Base-by-base conservation (phyloP, 1,140 invertebrate species). In the Apolygus lucorum region DNA sequence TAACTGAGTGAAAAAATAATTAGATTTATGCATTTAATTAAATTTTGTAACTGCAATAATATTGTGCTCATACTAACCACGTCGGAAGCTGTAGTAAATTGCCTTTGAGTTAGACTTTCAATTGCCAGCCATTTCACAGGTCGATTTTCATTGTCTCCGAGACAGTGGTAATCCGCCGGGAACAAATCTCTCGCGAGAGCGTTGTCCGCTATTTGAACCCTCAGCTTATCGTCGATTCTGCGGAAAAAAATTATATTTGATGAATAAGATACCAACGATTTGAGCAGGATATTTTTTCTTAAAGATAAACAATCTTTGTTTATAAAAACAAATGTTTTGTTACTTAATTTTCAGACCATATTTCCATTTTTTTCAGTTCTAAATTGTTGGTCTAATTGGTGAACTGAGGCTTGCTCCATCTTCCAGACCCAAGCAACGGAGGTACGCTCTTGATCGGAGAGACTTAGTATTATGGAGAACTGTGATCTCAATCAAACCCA, bases 71-170 rank as follows among this genome's bases (percentile, higher is more conserved):
- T 54, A 76, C 86, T 85, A 82, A 94, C 90, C 81, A 94, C 89
- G 84, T 96, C 93, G 69, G 89, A 89, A 21, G 90, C 85, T 4
- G 87, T 85, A 52, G 87, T 88, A 74, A 90, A 94, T 74, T 89
- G 85, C 74, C 89, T 89, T 71, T 90, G 88, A 27, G 91, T 81
- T 59, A 98, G 80, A 42, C 90, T 88, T 79, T 98, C 95, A 52
- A 95, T 81, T 13, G 95, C 88, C 81, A 98, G 88, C 96, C 96
- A 99, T 79, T 96, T 96, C 69, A 98, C 86, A 0, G 96, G 94
- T 70, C 94, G 83, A 78, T 95, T 96, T 77, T 97, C 94, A 79
- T 95, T 96, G 79, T 97, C 94, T 0, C 91, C 93, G 34, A 97
- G 82, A 78, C 93, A 96, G 78, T 96, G 91, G 80, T 98, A 99